Base-by-base conservation (phyloP, 2,113 vertebrate genomes). In the Zingel zingel region DNA sequence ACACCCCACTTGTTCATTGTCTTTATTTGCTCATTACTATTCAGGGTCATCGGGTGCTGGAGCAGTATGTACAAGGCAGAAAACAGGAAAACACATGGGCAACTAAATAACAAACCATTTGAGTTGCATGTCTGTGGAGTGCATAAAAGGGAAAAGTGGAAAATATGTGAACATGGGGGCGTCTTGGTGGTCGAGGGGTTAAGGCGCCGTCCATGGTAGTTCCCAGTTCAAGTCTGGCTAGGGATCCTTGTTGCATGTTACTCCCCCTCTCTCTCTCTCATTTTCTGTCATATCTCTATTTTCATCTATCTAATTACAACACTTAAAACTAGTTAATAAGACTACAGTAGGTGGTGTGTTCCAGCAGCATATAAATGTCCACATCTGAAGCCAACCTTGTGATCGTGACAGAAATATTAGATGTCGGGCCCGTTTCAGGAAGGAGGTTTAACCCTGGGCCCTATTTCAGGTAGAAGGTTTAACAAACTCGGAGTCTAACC, bases 1-100 rank as follows among this genome's bases (percentile, higher is more conserved):
- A 64, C 76, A 74, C 57, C 33, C 51, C 39, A 19, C 43, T 58
- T 58, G 50, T 80, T 39, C 16, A 36, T 61, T 80, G 43, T 82
- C 12, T 82, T 14, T 50, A 54, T 77, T 67, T 67, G 30, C 14
- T 63, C 3, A 63, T 69, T 64, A 74, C 25, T 67, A 23, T 70
- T 54, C 23, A 48, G 62, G 33, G 61, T 39, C 53, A 30, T 36
- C 1, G 43, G 50, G 25, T 68, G 39, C 15, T 68, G 18, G 61
- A 62, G 64, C 47, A 75, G n/a, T 36, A 19, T 39, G 30, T 11
- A 25, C 19, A n/a, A 4, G 39, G 33, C 23, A 62, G 30, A 53
- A 81, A 57, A 56, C 16, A 23, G 14, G 11, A 21, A 53, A 65
- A 63, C 21, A 50, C 66, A n/a, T 53, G 50, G 23, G 59, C 21